Evolutionary conservation across 2,113 vertebrate species (phyloP).

Genomic region (Hemichromis elongatus): DNA sequence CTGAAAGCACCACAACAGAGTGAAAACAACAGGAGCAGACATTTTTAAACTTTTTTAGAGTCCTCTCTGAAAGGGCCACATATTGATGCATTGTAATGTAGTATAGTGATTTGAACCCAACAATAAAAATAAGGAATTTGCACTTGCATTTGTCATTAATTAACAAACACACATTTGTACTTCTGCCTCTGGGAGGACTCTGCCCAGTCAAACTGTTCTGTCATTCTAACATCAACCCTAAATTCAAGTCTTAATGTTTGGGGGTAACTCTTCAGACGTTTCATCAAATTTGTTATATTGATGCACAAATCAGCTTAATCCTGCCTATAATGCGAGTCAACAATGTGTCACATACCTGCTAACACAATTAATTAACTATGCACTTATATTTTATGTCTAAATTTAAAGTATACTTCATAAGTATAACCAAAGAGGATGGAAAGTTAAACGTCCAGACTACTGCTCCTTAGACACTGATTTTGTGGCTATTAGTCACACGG

Average conservation of each 20-base stretch:
- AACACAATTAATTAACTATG: not conserved
- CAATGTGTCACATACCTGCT: not conserved
- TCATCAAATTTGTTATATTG: not conserved
- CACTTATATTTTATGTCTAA: not conserved
- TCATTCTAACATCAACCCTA: not conserved
- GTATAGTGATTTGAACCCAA: not conserved
- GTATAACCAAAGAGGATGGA: not conserved
- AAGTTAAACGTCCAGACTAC: not conserved
- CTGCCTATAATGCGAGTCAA: not conserved
- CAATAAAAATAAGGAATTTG: too few species aligned
- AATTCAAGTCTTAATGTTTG: not conserved
- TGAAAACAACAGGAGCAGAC: not conserved
- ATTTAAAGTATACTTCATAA: not conserved
- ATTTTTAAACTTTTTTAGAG: not conserved
- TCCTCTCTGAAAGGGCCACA: not conserved
- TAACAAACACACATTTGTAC: not conserved
- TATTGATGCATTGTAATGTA: not conserved
- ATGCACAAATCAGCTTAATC: not conserved
- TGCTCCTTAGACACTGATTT: not conserved
- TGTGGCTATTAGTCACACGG: constrained; percentile 1
- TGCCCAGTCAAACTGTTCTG: not conserved
- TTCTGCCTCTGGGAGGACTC: not conserved
- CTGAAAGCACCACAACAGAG: not conserved
- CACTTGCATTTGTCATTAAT: too few species aligned
- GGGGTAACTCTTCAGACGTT: not conserved